Base-by-base conservation (phyloP, 2,797 vertebrate species). In the Pantherophis alleghaniensis region DNA sequence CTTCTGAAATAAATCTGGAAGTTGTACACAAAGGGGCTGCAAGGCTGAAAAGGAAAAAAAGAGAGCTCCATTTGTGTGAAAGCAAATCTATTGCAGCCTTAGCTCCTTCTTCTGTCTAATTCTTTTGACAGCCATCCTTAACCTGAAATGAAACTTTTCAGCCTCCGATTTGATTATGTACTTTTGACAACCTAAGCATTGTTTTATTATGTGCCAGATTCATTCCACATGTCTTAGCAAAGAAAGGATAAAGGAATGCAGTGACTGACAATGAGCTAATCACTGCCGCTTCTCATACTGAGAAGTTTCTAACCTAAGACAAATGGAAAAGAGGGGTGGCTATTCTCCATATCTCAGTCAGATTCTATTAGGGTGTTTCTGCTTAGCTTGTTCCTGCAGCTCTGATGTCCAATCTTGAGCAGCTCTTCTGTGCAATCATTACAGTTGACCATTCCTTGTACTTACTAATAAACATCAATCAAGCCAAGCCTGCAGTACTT, bases 381-480 rank as follows among this genome's bases (percentile, higher is more conserved):
- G 7, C 37, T 60, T 86, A 13, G 4, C 16, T 32, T 56, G 63
- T 56, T 53, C 89, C 53, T 79, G 32, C 55, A 79, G 32, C 9
- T 57, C 53, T 83, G 18, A 91, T n/a, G 42, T 53, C 86, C 57
- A n/a, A 32, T 42, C 90, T 91, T 74, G 51, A 22, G 89, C 20
- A 26, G n/a, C 22, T 88, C 32, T 57, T 59, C 24, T 88, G 26
- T 87, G 10, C 55, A 0, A 0, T 53, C 51, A 57, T 66, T 37
- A 69, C 24, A 92, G 93, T 86, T 63, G 92, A 92, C 18, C 61
- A 63, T 66, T 51, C 16, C 32, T 28, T 4, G 66, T 2, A 24
- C 12, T 42, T 87, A 16, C 66, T 91, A 94, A 93, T 61, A 95
- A 94, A 92, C 0, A 88, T 11, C 92, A 92, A 59, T 69, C 93